A percentile compares a stretch with the other conserved stretches of the same genome.
phyloP scores from a whole-genome alignment of 2,113 vertebrate species.

The Haemorhous mexicanus region DNA sequence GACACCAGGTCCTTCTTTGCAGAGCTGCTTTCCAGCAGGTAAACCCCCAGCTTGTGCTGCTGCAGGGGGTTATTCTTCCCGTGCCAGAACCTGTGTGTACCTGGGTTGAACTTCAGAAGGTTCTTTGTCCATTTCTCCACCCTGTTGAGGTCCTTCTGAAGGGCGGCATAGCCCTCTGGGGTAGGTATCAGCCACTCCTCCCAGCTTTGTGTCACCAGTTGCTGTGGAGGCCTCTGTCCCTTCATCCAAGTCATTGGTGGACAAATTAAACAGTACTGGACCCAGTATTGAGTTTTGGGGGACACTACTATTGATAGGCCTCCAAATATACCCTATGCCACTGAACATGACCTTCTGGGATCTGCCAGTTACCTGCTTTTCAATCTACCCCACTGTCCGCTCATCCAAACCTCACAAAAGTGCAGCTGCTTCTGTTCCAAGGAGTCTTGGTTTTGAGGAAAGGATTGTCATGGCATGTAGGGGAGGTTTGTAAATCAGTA shows the following conservation, averaged over 20 bases:
- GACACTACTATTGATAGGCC: not conserved
- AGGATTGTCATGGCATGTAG: not conserved
- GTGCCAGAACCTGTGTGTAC: not conserved
- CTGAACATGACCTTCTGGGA: not conserved
- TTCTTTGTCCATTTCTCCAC: not conserved
- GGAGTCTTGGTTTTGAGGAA: not conserved
- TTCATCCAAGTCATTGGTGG: not conserved
- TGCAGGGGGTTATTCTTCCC: not conserved
- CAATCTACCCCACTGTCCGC: not conserved
- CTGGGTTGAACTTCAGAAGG: not conserved
- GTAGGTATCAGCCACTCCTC: not conserved
- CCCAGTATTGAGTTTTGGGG: not conserved
- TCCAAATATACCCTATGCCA: not conserved
- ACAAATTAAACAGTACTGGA: not conserved
- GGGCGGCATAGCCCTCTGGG: not conserved
- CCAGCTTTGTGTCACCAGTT: not conserved
- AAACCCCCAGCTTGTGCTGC: fast-evolving
- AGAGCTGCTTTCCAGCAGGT: not conserved
- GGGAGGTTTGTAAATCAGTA: not conserved
- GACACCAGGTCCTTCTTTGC: not conserved
- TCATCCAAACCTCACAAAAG: not conserved
- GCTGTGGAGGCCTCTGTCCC: not conserved
- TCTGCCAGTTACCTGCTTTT: not conserved
- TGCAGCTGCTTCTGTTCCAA: not conserved
- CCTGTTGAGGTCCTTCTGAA: not conserved